Percentiles rank a stretch among this genome's conserved stretches.
phyloP scores from a whole-genome alignment of 2,888 invertebrate species.

The Priocnemis perturbator region DNA sequence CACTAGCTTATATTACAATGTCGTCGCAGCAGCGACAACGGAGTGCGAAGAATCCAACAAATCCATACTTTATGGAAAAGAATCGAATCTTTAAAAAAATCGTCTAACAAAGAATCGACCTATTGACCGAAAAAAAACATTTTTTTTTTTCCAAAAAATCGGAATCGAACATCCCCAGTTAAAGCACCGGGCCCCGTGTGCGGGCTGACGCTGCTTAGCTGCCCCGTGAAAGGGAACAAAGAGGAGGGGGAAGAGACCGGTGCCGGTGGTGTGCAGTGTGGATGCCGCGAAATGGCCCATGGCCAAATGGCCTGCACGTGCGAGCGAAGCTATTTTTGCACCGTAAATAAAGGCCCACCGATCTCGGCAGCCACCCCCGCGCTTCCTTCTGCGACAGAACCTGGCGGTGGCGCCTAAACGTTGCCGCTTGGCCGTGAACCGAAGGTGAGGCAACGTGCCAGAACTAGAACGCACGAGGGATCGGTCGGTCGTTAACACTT shows the following conservation, averaged over 20 bases:
- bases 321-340: conserved; percentile 54
- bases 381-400: background rate
- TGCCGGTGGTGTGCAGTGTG: conserved; percentile 16
- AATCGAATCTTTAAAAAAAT: too few relatives aligned
- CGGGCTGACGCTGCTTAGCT: too few relatives aligned
- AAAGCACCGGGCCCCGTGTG: too few relatives aligned
- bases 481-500: conserved; percentile 20
- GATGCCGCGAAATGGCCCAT: conserved; percentile 45
- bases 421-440: conserved; percentile 46
- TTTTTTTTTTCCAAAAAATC: too few relatives aligned
- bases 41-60: too few relatives aligned
- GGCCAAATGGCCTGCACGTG: conserved; percentile 57
- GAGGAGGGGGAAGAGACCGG: conserved; percentile 12
- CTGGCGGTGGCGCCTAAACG: conserved; percentile 47
- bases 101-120: too few relatives aligned
- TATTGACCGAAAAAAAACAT: too few relatives aligned
- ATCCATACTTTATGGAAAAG: too few relatives aligned
- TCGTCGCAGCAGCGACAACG: too few relatives aligned
- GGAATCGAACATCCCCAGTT: too few relatives aligned
- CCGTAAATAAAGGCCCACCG: conserved; percentile 44
- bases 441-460: background rate
- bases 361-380: background rate
- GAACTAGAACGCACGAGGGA: too few relatives aligned
- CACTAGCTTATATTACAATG: too few relatives aligned
- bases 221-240: conserved; percentile 35